Evolutionary conservation across 2,797 vertebrate species (phyloP), one percentile per base, ranked within the genome.

Genomic region (Pseudomugil tenellus): DNA sequence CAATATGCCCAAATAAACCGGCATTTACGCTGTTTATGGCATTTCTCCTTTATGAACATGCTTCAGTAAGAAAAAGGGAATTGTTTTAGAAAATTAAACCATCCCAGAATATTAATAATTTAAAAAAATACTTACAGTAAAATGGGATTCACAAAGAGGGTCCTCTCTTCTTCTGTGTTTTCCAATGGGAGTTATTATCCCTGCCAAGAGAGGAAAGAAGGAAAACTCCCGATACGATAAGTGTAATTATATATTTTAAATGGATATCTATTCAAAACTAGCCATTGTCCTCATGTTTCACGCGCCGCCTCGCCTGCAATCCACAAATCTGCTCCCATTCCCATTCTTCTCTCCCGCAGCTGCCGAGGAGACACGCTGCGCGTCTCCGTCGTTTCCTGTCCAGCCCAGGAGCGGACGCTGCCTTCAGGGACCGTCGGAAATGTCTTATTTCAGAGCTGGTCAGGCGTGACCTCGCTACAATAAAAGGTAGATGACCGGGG

Each of bases 381-480:
- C 77, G 81, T 67, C 87, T 87, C 86, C 88, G 89, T 86, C 80
- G 90, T 87, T 93, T 94, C 92, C 92, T 91, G 92, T 92, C 92
- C 92, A 89, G 91, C 92, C 93, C 92, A 84, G 83, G 75, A 79
- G 59, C 71, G 59, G 1, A 0, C 37, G 89, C 16, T 65, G 76
- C 90, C 11, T 91, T 84, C 87, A 83, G 0, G 74, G 66, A 0
- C 73, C 0, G 54, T 72, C 28, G 78, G 76, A 75, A 61, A 84
- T 32, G 41, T 63, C 7, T 0, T 0, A 10, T 0, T 4, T 8
- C 4, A 1, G 0, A 16, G 19, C 1, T 14, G 0, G 3, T 0
- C 3, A 56, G 5, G 17, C 23, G 17, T 19, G 41, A 25, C 10
- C 0, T 3, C 16, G 10, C 12, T 14, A 25, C 1, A 26, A 51